Base-by-base conservation (phyloP, 2,113 vertebrate genomes). In the Accipiter virgatus region DNA sequence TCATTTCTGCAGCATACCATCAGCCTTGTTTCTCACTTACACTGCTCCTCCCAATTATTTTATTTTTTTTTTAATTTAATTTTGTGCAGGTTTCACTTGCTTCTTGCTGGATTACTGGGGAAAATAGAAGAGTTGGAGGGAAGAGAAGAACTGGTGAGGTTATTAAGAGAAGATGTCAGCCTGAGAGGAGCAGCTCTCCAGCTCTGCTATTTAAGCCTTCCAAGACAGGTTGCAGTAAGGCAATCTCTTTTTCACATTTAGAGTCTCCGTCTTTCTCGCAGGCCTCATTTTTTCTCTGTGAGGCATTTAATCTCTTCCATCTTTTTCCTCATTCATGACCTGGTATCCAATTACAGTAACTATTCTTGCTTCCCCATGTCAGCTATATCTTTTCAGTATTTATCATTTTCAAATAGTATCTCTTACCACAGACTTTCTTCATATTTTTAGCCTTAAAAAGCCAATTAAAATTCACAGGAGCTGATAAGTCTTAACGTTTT, bases 301-400 rank as follows among this genome's bases (percentile, higher is more conserved):
- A 96, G 18, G 73, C 62, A 82, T 94, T 95, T 95, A 94, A 97
- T 97, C 86, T 96, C 56, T 95, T 92, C 91, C n/a, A 95, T 97
- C 89, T 91, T 75, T 97, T 92, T 88, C 34, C 31, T 91, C 86
- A 95, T 95, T 97, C 93, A 87, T 91, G 92, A 95, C 66, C 62
- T 87, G n/a, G 40, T 88, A 94, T 96, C 90, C 93, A 96, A 96
- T 96, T 96, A 97, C 59, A 86, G 87, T 93, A 92, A 94, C 96
- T 95, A 95, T 96, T 97, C 93, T 95, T 95, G 68, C 89, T 95
- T 96, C 90, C 75, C 93, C 78, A 34, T 84, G 58, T 86, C 93
- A 95, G 61, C 62, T 84, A 56, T 91, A 91, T 96, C 73, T 95
- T 95, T 94, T 97, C 84, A 85, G 88, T 91, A 95, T 96, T 96